Evolutionary conservation across 2,888 invertebrate species (phyloP), one percentile per base, ranked within the genome.

Genomic region (Labia minor): DNA sequence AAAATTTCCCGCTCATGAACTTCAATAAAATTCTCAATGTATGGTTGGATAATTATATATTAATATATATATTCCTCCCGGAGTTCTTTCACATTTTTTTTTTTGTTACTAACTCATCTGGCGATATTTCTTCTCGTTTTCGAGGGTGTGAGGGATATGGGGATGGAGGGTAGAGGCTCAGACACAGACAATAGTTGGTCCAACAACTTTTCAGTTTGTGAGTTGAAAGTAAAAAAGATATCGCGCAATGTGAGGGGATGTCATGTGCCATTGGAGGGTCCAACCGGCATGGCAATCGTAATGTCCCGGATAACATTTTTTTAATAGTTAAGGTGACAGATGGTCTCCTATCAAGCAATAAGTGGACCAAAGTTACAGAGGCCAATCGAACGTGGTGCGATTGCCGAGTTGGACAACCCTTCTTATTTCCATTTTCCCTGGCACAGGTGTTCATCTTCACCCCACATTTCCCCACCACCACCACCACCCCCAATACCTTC

Each of bases 221-320:
- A n/a, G n/a, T n/a, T n/a, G n/a, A n/a, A 49, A 49, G 14, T 8
- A 49, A 49, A 49, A 49, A 49, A 49, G 49, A 49, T 49, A 49
- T 49, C 49, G 49, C 49, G 49, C 49, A 49, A 49, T n/a, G n/a
- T n/a, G n/a, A n/a, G n/a, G n/a, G n/a, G n/a, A n/a, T n/a, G n/a
- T n/a, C n/a, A n/a, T n/a, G 49, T 49, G 3, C 14, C 49, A n/a
- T n/a, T n/a, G n/a, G n/a, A n/a, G n/a, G n/a, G n/a, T n/a, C 49
- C 49, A 8, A 14, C 16, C 3, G 49, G n/a, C 49, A 49, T 3
- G n/a, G n/a, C 49, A 49, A 49, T 49, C 3, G 49, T 49, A 49
- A n/a, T n/a, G n/a, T n/a, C 49, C 49, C 49, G 49, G 49, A 49
- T 49, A 49, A 49, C 49, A 49, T 49, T 49, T 49, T 49, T 49